Evolutionary conservation across 2,888 invertebrate species (phyloP), one percentile per base, ranked within the genome.

Genomic region (Hydrotaea cyrtoneurina): DNA sequence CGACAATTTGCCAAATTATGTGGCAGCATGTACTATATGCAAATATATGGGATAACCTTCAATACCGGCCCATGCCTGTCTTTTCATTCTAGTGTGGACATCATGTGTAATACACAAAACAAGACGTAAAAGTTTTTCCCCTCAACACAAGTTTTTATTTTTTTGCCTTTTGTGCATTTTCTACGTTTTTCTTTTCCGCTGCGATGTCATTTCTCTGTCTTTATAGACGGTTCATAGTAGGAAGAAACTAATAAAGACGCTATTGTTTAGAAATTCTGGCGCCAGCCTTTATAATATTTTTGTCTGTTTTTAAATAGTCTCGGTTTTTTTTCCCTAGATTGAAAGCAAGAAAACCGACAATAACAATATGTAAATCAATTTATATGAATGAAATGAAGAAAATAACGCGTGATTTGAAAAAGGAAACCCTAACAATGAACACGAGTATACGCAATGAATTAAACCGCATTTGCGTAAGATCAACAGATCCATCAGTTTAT

Each of bases 191-290:
- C 21, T 21, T 31, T 31, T 31, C 2, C 31, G 31, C 7, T 31
- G 31, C 31, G 31, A n/a, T 53, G 7, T 53, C 21, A 23, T 21
- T 59, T 23, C 26, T 59, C 62, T 15, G n/a, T 23, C 62, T 62
- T 31, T 62, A 59, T 26, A 15, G 59, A 15, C 15, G 26, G 2
- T 26, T 62, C 31, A 3, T 31, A 62, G 26, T 31, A 69, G 46
- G 21, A 23, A 69, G 21, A 46, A n/a, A n/a, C n/a, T n/a, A 69
- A 46, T 46, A 69, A 69, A 46, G 23, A 46, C 69, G n/a, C n/a
- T 43, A 46, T 46, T 23, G 69, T 23, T 69, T 69, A 69, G 69
- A 69, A 43, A 69, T 69, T 69, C 69, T 15, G 69, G 69, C 69
- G 69, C 69, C 66, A 66, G 19, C 66, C 19, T n/a, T 66, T 17